These are phyloP conservation scores for Tiliacea citrago DNA, from an alignment of 2,888 invertebrate genomes.

Conservation along the genomic window DNA sequence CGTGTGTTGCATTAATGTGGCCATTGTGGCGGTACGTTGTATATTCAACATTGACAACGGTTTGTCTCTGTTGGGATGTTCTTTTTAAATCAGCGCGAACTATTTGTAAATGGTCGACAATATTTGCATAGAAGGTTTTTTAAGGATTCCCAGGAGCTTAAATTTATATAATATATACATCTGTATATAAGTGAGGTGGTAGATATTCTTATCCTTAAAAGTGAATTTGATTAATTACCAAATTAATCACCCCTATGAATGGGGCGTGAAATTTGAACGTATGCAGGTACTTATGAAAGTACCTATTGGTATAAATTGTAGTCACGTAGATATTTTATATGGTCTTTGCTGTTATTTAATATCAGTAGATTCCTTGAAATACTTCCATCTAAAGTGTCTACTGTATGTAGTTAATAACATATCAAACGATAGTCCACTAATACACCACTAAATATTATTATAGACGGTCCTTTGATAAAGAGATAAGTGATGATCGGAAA, in stretches of 20 bases:
- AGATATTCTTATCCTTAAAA: background rate
- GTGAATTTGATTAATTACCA: constrained; percentile 21
- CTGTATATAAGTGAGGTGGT: background rate
- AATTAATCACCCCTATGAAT: constrained; percentile 9
- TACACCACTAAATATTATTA: constrained; percentile 41
- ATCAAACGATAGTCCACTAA: constrained; percentile 36
- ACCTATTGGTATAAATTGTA: background rate
- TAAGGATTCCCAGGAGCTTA: background rate
- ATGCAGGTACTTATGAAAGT: background rate
- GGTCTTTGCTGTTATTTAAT: background rate
- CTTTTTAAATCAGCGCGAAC: no score
- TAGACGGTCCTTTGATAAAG: constrained; percentile 34
- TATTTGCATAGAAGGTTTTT: background rate
- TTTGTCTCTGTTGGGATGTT: background rate
- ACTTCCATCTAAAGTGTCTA: constrained; percentile 6
- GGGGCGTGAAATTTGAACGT: background rate
- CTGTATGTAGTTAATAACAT: constrained; percentile 29
- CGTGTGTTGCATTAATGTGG: no score
- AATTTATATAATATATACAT: background rate
- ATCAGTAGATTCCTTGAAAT: constrained; percentile 23
- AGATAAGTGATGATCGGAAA: constrained; percentile 29
- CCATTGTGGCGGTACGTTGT: no score
- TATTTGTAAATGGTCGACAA: background rate
- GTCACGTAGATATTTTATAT: background rate
- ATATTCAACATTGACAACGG: background rate